phyloP scores from a whole-genome alignment of 2,888 invertebrate species.

The Anoplius nigerrimus region DNA sequence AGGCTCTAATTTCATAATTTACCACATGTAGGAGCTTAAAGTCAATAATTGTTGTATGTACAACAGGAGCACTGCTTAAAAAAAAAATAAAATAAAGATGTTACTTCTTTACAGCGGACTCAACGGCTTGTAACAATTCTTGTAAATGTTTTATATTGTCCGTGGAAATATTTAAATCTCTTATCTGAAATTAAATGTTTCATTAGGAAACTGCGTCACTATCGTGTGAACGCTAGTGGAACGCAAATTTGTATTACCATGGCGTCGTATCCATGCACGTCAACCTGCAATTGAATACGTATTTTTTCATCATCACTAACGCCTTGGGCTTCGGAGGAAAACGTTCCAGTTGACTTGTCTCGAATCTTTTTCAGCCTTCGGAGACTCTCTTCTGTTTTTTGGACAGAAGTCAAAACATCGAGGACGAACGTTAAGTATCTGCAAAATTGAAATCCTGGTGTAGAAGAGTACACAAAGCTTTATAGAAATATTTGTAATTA shows the following conservation, averaged over 20 bases:
- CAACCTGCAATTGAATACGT: conserved; percentile 90
- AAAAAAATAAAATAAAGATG: too few species aligned
- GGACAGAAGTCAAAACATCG: conserved; percentile 94
- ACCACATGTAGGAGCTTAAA: too few species aligned
- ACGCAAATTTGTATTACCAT: conserved; percentile 73
- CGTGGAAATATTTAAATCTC: conserved; percentile 77
- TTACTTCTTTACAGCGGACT: conserved; percentile 78
- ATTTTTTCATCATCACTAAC: conserved; percentile 96
- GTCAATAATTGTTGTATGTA: too few species aligned
- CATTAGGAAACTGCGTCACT: not conserved
- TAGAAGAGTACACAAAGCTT: not conserved
- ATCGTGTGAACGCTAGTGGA: not conserved
- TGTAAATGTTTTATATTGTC: conserved; percentile 79
- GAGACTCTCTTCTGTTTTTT: conserved; percentile 96
- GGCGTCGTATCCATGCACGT: conserved; percentile 85
- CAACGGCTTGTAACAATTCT: conserved; percentile 80
- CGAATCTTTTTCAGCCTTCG: conserved; percentile 91
- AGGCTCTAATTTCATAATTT: too few species aligned
- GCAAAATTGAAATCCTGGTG: conserved; percentile 53
- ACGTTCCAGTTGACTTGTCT: conserved; percentile 77
- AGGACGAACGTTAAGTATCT: conserved; percentile 85
- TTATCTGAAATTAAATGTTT: conserved; percentile 75
- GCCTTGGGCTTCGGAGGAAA: conserved; percentile 77
- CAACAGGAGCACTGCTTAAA: too few species aligned
- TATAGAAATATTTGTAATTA: conserved; percentile 61